Base-by-base conservation (phyloP, 2,113 vertebrate genomes). In the Boleophthalmus pectinirostris region DNA sequence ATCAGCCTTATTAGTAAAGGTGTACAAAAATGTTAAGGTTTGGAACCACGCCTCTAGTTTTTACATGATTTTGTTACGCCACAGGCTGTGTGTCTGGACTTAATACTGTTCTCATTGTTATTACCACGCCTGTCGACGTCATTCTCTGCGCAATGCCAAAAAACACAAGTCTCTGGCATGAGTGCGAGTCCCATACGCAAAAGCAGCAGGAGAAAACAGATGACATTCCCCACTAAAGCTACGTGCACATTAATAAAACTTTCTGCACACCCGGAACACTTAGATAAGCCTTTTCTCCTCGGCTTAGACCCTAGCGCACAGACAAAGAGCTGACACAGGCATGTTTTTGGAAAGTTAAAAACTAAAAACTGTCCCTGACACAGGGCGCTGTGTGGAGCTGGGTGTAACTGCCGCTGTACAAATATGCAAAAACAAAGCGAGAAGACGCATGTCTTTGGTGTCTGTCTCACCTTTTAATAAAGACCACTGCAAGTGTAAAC, bases 111-210 rank as follows among this genome's bases (percentile, higher is more conserved):
- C 89, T 91, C 89, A 87, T 92, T 91, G 90, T 93, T 92, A 89
- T 92, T 90, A 92, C 93, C 93, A 91, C 93, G 92, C 93, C 93
- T 92, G 92, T 80, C 82, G 86, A 92, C 93, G 93, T 94, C 90
- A 94, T 80, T 46, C 77, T 3, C 53, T 18, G 56, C 79, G 6
- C 58, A 5, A 66, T 85, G 89, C 90, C 93, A 92, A 93, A 78
- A 86, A 80, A 90, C 89, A 90, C 92, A 91, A 84, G 54, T 78
- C 70, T 87, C 85, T 89, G 89, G 87, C 87, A 76, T 38, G 82
- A 74, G 81, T n/a, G 24, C n/a, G 68, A 75, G 83, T 84, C 84
- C 79, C 82, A 74, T 63, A 69, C 81, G 75, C 79, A 87, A 70
- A 66, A 75, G 81, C 68, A 82, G 72, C 68, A 88, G 80, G 70